Evolutionary conservation across 2,797 vertebrate species (phyloP).

Genomic region (Nasua narica): DNA sequence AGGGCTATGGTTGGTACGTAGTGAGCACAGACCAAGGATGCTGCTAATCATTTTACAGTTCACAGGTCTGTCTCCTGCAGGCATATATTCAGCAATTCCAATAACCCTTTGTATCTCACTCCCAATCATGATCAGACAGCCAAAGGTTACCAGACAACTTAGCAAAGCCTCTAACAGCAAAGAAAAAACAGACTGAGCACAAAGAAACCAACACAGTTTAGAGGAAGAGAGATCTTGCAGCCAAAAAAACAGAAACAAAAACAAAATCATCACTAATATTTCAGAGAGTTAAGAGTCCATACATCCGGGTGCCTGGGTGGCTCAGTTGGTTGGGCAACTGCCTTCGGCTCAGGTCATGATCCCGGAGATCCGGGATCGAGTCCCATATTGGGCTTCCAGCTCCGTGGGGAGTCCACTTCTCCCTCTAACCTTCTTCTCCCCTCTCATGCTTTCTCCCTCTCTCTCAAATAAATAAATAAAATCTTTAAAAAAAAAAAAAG

Average conservation of each 20-base stretch:
- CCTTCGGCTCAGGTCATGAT: too few species aligned
- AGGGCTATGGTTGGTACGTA: background rate
- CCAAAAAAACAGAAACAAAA: background rate
- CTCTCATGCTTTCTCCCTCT: too few species aligned
- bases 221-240: background rate
- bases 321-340: too few species aligned
- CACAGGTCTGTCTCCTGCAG: background rate
- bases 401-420: too few species aligned
- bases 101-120: background rate
- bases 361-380: too few species aligned
- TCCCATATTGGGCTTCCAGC: too few species aligned
- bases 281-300: background rate
- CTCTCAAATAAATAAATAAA: too few species aligned
- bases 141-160: background rate
- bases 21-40: background rate
- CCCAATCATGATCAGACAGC: background rate
- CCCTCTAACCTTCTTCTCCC: too few species aligned
- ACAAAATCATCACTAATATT: background rate
- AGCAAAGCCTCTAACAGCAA: background rate
- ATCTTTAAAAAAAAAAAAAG: too few species aligned
- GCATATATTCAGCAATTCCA: background rate
- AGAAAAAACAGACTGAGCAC: background rate
- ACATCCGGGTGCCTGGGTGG: too few species aligned
- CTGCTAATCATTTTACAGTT: background rate
- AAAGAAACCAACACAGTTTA: background rate